Evolutionary conservation across 2,888 invertebrate genomes (phyloP).

Genomic region (Lamellibrachia satsuma): DNA sequence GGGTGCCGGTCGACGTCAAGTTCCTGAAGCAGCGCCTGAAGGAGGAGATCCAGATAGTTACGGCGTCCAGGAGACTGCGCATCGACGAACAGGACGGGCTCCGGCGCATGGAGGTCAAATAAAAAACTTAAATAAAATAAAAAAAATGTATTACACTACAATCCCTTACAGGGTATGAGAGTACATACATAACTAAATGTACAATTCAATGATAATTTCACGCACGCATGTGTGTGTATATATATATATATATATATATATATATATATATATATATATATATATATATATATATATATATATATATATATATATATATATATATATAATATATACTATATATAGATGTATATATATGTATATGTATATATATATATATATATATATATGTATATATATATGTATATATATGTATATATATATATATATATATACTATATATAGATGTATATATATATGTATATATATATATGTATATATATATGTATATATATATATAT

Average conservation of each 20-base stretch:
- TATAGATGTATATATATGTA: no score
- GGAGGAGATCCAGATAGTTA: slow-evolving; percentile 67
- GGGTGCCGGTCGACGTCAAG: slow-evolving; percentile 62
- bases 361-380: slow-evolving; percentile 13
- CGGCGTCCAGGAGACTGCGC: slow-evolving; percentile 62
- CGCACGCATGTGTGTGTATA: neutral
- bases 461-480: neutral
- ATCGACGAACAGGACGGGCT: slow-evolving; percentile 67
- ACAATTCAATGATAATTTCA: neutral
- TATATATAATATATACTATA: no score
- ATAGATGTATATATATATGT: neutral
- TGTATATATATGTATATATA: neutral
- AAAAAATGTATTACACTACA: neutral
- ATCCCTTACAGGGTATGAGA: neutral
- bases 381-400: neutral
- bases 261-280: neutral
- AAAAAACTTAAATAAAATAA: neutral
- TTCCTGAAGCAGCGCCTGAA: slow-evolving; percentile 64
- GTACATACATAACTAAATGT: neutral
- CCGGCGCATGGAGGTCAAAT: slow-evolving; percentile 51
- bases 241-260: slow-evolving; percentile 19
- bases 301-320: slow-evolving; percentile 14
- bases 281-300: neutral
- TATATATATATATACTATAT: slow-evolving; percentile 17
- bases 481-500: neutral